Conservation (phyloP, 2,888 invertebrate species). For the Pyrochroa serraticornis region DNA sequence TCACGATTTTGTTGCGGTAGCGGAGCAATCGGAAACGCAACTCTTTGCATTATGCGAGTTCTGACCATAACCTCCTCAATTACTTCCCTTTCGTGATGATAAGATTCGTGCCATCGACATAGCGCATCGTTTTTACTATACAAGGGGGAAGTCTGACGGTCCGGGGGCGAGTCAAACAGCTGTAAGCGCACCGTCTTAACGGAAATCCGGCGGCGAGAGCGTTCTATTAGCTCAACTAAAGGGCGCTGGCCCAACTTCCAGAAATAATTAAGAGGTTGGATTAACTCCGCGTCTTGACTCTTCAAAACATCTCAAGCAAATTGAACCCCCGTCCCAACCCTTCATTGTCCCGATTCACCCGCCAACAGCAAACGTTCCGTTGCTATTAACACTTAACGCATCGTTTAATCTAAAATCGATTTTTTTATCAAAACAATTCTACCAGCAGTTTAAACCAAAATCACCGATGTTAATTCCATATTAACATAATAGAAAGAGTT, state of each 20-base stretch:
- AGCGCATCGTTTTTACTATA: slow-evolving; percentile 15
- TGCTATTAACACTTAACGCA: neutral
- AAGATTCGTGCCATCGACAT: slow-evolving; percentile 29
- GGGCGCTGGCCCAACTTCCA: slow-evolving; percentile 32
- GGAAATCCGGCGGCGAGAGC: slow-evolving; percentile 53
- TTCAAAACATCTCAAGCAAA: too few relatives aligned
- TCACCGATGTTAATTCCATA: too few relatives aligned
- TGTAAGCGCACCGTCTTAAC: slow-evolving; percentile 48
- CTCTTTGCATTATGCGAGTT: slow-evolving; percentile 36
- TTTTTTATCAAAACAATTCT: too few relatives aligned
- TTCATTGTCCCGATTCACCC: neutral
- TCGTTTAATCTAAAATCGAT: neutral
- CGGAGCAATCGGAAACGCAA: slow-evolving; percentile 30
- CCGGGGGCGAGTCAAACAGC: slow-evolving; percentile 44
- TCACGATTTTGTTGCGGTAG: slow-evolving; percentile 31
- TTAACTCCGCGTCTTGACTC: too few relatives aligned
- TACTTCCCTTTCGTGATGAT: slow-evolving; percentile 11
- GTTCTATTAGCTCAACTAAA: slow-evolving; percentile 37
- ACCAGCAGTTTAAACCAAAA: too few relatives aligned
- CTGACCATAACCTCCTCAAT: slow-evolving; percentile 13
- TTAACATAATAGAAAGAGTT: too few relatives aligned
- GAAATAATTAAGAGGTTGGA: slow-evolving; percentile 27
- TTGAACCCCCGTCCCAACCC: too few relatives aligned
- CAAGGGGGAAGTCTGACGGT: slow-evolving; percentile 21
- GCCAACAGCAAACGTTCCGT: neutral